Base-by-base conservation (phyloP, 30 jellyfish, hydroid and myxozoan species). In the Aurelia aurita complex sp. Pacific region DNA sequence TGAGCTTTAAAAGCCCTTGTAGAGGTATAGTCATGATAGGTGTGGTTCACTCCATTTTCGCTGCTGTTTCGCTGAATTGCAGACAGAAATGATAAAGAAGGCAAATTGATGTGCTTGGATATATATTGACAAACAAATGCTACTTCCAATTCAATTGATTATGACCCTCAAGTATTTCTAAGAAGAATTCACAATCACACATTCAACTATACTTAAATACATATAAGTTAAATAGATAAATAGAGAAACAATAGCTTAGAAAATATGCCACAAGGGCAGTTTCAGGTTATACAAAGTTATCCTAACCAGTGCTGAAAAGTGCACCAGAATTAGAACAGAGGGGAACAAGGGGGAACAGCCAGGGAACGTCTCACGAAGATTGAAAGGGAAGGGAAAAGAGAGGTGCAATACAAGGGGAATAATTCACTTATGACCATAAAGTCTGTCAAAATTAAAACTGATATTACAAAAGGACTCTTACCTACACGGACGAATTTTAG, bases 191-290 rank as follows among this genome's bases (percentile, higher is more conserved):
- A 79, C 62, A 79, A 79, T 79, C 89, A 79, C 89, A 79, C 89
- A 79, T 79, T 79, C 16, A 79, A 67, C 89, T 79, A 79, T 79
- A 79, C 65, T 71, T 84, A 71, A 84, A 84, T 78, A 84, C 73
- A 82, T 74, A 73, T 84, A 72, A 84, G 93, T 84, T 84, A 84
- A 84, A 84, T 84, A 84, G 78, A 84, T 77, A 84, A 71, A 84
- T 71, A 84, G 74, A 84, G 13, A 46, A 46, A 63, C 78, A 74
- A 74, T 72, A 72, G 69, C 65, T 59, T 82, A 66, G 85, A 82
- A 72, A 62, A 69, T 69, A 64, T 62, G 68, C 85, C 80, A 76
- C 23, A 71, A 32, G 67, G 87, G 70, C 70, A 61, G 36, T n/a
- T 9, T 23, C 70, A 23, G 82, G 82, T 14, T 34, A 4, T 72